A percentile compares a stretch with the other conserved stretches of the same genome.
Conservation (phyloP, 1,140 invertebrate species). For the Odontomachus brunneus region DNA sequence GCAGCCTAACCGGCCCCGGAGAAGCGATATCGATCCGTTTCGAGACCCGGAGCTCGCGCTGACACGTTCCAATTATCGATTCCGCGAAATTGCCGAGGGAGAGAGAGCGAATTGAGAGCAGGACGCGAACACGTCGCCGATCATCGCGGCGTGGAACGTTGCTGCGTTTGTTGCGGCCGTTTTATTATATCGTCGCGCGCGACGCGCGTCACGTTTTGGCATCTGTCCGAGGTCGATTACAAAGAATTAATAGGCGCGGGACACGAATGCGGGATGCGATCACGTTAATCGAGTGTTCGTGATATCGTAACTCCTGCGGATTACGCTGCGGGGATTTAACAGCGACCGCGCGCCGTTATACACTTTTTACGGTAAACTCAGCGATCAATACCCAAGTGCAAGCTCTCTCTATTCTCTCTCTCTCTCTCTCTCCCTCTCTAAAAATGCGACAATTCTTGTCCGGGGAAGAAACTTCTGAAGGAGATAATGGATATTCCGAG, state of each 20-base stretch:
- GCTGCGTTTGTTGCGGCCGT: background rate
- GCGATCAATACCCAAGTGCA: constrained; percentile 32
- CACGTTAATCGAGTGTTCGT: background rate
- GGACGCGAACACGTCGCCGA: background rate
- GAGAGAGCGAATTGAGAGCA: background rate
- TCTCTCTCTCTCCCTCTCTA: background rate
- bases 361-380: constrained; percentile 22
- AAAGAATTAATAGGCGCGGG: constrained; percentile 37
- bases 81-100: no score
- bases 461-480: constrained; percentile 17
- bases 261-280: background rate
- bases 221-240: background rate
- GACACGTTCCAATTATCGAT: constrained; percentile 30
- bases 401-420: background rate
- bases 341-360: background rate
- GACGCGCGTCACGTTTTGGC: background rate
- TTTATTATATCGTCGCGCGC: background rate
- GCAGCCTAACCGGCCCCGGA: constrained; percentile 24
- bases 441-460: constrained; percentile 28
- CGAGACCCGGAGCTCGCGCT: background rate
- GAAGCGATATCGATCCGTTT: constrained; percentile 47
- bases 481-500: constrained; percentile 40
- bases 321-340: constrained; percentile 7
- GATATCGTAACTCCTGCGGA: constrained; percentile 19
- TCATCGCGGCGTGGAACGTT: background rate